Conservation (phyloP, 2,113 vertebrate species). For the Centropus bengalensis region DNA sequence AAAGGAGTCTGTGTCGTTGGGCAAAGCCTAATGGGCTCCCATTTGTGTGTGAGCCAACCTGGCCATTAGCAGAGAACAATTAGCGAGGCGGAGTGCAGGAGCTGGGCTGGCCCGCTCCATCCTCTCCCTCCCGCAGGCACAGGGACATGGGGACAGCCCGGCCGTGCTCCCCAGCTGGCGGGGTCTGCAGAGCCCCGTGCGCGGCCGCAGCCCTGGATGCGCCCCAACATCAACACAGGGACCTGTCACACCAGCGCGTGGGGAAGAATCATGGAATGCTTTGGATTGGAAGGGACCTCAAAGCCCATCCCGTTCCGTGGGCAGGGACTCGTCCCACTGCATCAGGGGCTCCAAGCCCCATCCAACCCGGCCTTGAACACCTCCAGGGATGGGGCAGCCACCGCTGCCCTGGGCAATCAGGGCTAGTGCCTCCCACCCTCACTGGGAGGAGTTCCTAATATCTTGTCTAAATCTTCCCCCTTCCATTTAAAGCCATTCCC, state of each 20-base stretch:
- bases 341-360: too few relatives aligned
- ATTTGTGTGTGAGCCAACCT: constrained; percentile 44
- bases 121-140: not conserved
- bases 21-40: constrained; percentile 56
- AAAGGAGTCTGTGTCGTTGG: not conserved
- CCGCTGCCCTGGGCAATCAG: too few relatives aligned
- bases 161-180: accelerated
- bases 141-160: accelerated
- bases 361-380: too few relatives aligned
- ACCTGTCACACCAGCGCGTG: accelerated
- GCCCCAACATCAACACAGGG: not conserved
- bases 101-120: not conserved
- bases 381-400: too few relatives aligned
- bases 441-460: too few relatives aligned
- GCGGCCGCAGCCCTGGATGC: not conserved
- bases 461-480: too few relatives aligned
- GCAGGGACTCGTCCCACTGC: too few relatives aligned
- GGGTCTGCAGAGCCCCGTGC: not conserved
- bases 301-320: too few relatives aligned
- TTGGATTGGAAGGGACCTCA: too few relatives aligned
- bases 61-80: constrained; percentile 60
- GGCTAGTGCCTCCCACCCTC: too few relatives aligned
- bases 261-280: not conserved
- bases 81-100: not conserved
- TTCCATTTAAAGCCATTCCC: too few relatives aligned